A percentile compares a stretch with the other conserved stretches of the same genome.
phyloP scores from a whole-genome alignment of 2,888 invertebrate species.

The Sarcophaga subvicina region DNA sequence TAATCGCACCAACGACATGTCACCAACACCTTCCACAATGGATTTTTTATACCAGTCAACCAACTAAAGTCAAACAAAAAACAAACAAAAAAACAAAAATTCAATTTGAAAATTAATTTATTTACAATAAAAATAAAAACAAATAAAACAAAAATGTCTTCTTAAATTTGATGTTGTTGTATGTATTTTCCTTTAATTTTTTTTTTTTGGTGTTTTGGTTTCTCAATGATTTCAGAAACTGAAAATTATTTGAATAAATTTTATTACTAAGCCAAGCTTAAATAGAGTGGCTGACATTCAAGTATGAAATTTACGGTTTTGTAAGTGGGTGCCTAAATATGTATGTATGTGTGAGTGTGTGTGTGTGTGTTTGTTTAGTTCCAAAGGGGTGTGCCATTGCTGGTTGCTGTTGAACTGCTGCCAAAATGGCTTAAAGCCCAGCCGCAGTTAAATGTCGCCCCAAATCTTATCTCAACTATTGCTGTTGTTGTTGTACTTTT shows the following conservation, averaged over 20 bases:
- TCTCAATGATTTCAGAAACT: background rate
- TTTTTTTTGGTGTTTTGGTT: background rate
- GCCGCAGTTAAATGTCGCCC: constrained; percentile 68
- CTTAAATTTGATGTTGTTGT: background rate
- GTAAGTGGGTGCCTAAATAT: constrained; percentile 18
- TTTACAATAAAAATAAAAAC: too few species aligned
- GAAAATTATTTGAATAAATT: background rate
- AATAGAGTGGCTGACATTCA: constrained; percentile 37
- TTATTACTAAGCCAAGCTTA: background rate
- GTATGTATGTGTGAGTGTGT: constrained; percentile 25
- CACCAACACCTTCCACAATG: constrained; percentile 42
- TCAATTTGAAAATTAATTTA: too few species aligned
- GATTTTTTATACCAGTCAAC: too few species aligned
- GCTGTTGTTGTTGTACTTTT: constrained; percentile 27
- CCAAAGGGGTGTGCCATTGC: constrained; percentile 60
- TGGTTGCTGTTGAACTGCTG: constrained; percentile 40
- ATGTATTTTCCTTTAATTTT: background rate
- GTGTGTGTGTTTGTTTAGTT: constrained; percentile 14
- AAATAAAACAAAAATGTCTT: too few species aligned
- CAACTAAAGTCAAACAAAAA: too few species aligned
- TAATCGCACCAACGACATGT: constrained; percentile 39
- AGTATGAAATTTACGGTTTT: constrained; percentile 10
- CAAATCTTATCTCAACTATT: constrained; percentile 64
- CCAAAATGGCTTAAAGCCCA: constrained; percentile 57
- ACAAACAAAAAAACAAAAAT: too few species aligned